These are phyloP conservation scores for Pogona vitticeps DNA, from an alignment of 2,113 vertebrate genomes.

Conservation along the genomic window DNA sequence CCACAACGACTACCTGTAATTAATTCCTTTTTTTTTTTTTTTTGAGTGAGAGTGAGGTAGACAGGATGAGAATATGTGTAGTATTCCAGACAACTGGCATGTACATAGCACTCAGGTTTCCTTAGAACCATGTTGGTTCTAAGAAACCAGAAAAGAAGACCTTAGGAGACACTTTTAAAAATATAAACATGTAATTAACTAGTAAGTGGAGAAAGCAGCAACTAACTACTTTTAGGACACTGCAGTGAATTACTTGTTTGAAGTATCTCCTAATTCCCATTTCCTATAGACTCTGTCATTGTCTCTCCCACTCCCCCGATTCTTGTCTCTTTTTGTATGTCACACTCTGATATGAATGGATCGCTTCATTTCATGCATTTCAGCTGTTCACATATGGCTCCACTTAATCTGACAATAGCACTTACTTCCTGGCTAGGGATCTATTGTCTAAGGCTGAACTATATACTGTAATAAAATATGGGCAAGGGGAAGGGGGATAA, in stretches of 20 bases:
- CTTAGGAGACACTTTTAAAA: not conserved
- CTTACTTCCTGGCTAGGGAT: constrained; percentile 44
- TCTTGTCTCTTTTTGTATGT: constrained; percentile 6
- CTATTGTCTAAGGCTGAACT: constrained; percentile 30
- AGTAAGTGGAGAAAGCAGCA: not conserved
- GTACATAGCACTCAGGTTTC: no score
- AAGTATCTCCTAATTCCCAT: not conserved
- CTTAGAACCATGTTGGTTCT: no score
- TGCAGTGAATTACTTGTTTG: not conserved
- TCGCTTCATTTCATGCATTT: constrained; percentile 54
- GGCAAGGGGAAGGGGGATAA: not conserved
- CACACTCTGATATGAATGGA: not conserved
- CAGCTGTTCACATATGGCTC: constrained; percentile 50
- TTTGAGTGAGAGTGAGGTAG: no score
- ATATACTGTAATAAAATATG: constrained; percentile 55
- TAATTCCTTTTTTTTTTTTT: no score
- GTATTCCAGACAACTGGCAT: no score
- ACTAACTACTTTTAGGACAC: not conserved
- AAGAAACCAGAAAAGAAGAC: no score
- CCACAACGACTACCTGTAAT: no score
- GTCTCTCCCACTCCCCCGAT: not conserved
- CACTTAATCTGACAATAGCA: constrained; percentile 60
- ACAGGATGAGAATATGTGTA: no score
- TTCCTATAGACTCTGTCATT: constrained; percentile 19
- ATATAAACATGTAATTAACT: not conserved